A percentile compares a stretch with the other conserved stretches of the same genome.
phyloP scores from a whole-genome alignment of 2,888 invertebrate genomes.

The Hedychridium roseum region DNA sequence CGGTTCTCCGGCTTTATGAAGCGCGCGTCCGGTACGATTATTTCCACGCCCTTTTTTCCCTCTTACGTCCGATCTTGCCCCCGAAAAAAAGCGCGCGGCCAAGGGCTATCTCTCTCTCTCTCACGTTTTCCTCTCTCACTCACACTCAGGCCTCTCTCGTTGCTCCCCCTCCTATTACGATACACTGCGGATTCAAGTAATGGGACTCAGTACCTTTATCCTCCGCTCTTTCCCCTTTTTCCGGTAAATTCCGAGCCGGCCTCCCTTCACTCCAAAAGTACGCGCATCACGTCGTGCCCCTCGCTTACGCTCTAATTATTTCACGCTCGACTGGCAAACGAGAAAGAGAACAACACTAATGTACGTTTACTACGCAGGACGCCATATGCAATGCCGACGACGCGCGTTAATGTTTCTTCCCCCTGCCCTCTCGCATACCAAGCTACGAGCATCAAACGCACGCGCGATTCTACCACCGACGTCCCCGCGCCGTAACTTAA shows the following conservation, averaged over 20 bases:
- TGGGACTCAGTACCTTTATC: slow-evolving; percentile 14
- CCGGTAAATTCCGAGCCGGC: slow-evolving; percentile 12
- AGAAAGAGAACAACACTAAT: not conserved
- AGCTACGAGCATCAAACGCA: too few relatives aligned
- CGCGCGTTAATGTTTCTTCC: too few relatives aligned
- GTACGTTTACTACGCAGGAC: slow-evolving; percentile 16
- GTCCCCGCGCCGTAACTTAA: too few relatives aligned
- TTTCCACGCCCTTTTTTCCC: slow-evolving; percentile 33
- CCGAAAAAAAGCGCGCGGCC: slow-evolving; percentile 16
- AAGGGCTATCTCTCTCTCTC: slow-evolving; percentile 2
- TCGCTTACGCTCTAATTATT: too few relatives aligned
- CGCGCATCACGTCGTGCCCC: slow-evolving; percentile 11
- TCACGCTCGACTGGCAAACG: too few relatives aligned
- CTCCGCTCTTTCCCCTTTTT: slow-evolving; percentile 15
- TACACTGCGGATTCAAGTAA: too few relatives aligned
- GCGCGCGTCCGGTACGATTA: slow-evolving; percentile 14
- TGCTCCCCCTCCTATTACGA: not conserved
- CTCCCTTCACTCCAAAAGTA: slow-evolving; percentile 6
- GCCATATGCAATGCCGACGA: too few relatives aligned
- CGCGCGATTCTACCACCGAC: too few relatives aligned
- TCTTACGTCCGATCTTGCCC: slow-evolving; percentile 12
- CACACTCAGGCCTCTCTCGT: not conserved
- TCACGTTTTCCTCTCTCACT: not conserved
- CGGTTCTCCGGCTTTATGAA: slow-evolving; percentile 24
- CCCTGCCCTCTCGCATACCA: too few relatives aligned